Evolutionary conservation across 2,797 vertebrate species (phyloP).

Genomic region (Tarsius wallacei): DNA sequence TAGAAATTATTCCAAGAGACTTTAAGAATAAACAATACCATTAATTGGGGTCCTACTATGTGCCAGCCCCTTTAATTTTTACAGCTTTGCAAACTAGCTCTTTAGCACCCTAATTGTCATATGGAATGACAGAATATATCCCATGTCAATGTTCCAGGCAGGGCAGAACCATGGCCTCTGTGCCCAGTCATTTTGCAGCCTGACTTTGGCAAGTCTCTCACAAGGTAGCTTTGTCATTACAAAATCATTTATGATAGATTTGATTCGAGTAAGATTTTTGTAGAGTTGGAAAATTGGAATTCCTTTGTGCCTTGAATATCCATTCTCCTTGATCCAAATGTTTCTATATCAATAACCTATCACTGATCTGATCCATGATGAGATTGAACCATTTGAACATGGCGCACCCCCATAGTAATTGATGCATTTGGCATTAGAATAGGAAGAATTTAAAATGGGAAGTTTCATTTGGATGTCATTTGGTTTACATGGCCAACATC

Average conservation of each 20-base stretch:
- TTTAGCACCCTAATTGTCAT: background rate
- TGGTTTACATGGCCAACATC: background rate
- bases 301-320: background rate
- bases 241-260: background rate
- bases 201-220: background rate
- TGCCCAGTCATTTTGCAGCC: background rate
- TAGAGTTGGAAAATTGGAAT: background rate
- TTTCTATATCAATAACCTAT: background rate
- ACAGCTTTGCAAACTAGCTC: background rate
- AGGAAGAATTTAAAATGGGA: background rate
- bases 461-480: fast-evolving
- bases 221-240: background rate
- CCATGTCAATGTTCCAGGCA: too few species aligned
- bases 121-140: fast-evolving
- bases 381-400: fast-evolving
- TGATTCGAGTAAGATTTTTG: background rate
- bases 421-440: fast-evolving
- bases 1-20: background rate
- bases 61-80: background rate
- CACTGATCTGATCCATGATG: fast-evolving
- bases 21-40: background rate
- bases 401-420: fast-evolving
- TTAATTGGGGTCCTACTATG: background rate
- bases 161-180: background rate
- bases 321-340: background rate